phyloP scores from a whole-genome alignment of 2,797 vertebrate genomes.

The Anabacerthia variegaticeps region DNA sequence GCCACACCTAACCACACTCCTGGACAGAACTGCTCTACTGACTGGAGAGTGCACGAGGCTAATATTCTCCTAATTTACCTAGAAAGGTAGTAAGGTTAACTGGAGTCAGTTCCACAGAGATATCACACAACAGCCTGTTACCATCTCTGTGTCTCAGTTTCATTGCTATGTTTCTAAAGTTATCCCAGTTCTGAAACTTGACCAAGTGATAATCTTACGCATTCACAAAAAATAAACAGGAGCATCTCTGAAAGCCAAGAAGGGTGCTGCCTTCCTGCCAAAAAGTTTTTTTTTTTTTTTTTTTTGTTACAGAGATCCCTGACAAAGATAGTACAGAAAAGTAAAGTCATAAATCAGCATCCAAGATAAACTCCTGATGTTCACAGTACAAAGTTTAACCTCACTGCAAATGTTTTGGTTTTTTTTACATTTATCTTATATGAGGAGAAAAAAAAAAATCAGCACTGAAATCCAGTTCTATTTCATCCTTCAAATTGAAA shows the following conservation, averaged over 20 bases:
- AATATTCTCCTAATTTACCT: rapidly evolving
- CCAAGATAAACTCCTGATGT: neutral
- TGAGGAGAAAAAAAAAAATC: neutral
- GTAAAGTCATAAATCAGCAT: neutral
- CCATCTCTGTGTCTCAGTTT: neutral
- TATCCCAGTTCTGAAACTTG: neutral
- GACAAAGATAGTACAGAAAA: neutral
- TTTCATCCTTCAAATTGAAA: neutral
- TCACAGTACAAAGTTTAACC: neutral
- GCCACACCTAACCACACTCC: neutral
- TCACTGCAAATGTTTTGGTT: neutral
- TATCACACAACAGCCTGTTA: rapidly evolving
- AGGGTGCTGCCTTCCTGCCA: neutral
- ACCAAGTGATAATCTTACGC: neutral
- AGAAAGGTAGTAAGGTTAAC: neutral
- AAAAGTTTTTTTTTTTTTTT: neutral
- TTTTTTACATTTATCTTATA: neutral
- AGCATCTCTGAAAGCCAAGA: neutral
- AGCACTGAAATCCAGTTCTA: neutral
- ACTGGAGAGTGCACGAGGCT: neutral
- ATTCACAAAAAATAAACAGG: neutral
- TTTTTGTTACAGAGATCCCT: neutral
- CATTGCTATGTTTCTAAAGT: neutral
- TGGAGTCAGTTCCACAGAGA: neutral
- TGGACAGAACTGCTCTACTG: neutral